A percentile compares a stretch with the other conserved stretches of the same genome.
Conservation (phyloP, 2,797 vertebrate genomes). For the Strix occidentalis region DNA sequence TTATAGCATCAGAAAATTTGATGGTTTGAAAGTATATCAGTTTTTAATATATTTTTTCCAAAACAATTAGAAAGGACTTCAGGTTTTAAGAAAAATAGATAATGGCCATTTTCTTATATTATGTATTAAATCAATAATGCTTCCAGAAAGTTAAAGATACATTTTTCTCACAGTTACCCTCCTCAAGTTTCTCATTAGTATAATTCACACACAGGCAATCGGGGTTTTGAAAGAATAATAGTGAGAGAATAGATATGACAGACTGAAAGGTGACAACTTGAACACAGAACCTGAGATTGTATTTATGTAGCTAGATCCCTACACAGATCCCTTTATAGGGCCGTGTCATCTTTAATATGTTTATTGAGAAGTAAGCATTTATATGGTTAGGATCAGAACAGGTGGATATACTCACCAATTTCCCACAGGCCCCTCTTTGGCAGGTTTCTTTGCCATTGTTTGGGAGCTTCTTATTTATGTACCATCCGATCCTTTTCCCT, state of each 20-base stretch:
- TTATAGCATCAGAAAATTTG: not conserved
- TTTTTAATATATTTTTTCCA: not conserved
- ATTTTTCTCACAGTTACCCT: not conserved
- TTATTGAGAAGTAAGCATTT: not conserved
- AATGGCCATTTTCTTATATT: not conserved
- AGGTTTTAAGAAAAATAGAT: not conserved
- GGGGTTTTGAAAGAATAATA: not conserved
- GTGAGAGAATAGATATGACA: not conserved
- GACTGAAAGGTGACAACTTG: not conserved
- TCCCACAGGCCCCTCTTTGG: not conserved
- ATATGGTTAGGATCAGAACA: not conserved
- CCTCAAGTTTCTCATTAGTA: not conserved
- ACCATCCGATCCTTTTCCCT: not conserved
- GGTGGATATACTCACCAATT: not conserved
- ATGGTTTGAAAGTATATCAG: not conserved
- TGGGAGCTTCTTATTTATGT: not conserved
- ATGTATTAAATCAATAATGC: not conserved
- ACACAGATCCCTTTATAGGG: not conserved
- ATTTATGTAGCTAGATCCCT: not conserved
- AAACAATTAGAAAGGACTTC: not conserved
- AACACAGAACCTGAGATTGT: not conserved
- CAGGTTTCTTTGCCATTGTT: not conserved
- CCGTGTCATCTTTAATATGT: not conserved
- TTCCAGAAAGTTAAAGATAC: not conserved
- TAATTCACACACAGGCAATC: not conserved